phyloP scores from a whole-genome alignment of 2,888 invertebrate genomes.

The Nymphalis polychloros region DNA sequence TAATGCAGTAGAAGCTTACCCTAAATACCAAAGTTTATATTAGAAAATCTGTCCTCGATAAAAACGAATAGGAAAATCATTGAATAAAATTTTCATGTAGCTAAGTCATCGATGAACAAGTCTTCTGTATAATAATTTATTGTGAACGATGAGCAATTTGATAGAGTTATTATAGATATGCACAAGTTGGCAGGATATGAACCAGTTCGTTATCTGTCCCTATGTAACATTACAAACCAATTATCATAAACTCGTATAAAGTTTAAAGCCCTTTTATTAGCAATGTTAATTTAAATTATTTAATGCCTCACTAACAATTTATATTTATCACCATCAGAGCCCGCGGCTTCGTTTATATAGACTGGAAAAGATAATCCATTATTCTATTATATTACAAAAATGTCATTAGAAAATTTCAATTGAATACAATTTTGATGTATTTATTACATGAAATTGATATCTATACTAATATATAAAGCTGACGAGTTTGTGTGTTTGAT shows the following conservation, averaged over 20 bases:
- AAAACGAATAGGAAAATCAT: not conserved
- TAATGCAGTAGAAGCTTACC: too few relatives aligned
- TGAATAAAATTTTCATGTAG: not conserved
- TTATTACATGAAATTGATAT: too few relatives aligned
- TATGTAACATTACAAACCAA: conserved; percentile 30
- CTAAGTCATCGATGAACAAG: conserved; percentile 21
- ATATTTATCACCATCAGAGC: conserved; percentile 2
- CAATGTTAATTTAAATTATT: conserved; percentile 24
- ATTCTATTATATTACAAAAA: too few relatives aligned
- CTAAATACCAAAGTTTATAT: not conserved
- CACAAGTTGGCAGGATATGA: conserved; percentile 48
- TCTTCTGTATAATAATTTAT: conserved; percentile 13
- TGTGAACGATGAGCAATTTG: conserved; percentile 21
- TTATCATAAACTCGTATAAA: conserved; percentile 31
- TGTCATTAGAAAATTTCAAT: too few relatives aligned
- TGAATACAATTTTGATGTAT: too few relatives aligned
- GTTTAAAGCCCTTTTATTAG: conserved; percentile 30
- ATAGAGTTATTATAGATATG: conserved; percentile 27
- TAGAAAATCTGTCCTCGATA: not conserved
- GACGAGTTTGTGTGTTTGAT: too few relatives aligned
- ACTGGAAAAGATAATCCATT: too few relatives aligned
- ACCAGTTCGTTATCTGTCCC: conserved; percentile 52
- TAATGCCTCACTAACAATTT: not conserved
- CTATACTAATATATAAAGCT: too few relatives aligned
- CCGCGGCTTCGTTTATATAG: too few relatives aligned